phyloP scores from a whole-genome alignment of 2,888 invertebrate species.

The Leptopilina myrica region DNA sequence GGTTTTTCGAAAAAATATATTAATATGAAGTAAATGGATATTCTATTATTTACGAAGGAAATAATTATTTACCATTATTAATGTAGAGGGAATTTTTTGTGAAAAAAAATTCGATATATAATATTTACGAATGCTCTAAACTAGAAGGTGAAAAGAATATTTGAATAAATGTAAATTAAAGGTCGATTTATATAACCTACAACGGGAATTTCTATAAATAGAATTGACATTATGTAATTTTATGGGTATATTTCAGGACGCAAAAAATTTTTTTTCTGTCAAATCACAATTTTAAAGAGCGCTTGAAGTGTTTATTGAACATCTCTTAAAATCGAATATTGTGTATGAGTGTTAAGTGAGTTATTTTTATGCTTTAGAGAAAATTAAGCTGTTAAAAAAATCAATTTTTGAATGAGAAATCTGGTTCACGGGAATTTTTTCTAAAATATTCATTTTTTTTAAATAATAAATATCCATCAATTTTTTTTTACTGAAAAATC shows the following conservation, averaged over 20 bases:
- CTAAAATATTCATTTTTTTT: too few relatives aligned
- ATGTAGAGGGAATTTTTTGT: too few relatives aligned
- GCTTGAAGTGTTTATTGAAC: constrained; percentile 16
- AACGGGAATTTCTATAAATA: constrained; percentile 30
- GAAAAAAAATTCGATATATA: too few relatives aligned
- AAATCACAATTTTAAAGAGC: not conserved
- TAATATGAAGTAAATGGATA: too few relatives aligned
- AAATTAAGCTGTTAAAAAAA: not conserved
- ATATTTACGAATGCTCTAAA: not conserved
- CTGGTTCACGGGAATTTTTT: too few relatives aligned
- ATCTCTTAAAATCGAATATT: not conserved
- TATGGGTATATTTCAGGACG: constrained; percentile 17
- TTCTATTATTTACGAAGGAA: too few relatives aligned
- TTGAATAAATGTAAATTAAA: constrained; percentile 38
- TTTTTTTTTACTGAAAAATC: too few relatives aligned
- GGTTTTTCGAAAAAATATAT: too few relatives aligned
- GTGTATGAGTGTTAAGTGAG: not conserved
- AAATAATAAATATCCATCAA: too few relatives aligned
- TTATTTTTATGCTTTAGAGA: not conserved
- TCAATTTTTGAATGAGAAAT: too few relatives aligned
- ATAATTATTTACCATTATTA: too few relatives aligned
- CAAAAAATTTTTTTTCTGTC: not conserved
- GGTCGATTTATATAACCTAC: constrained; percentile 30
- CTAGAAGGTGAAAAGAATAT: constrained; percentile 32
- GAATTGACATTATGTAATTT: constrained; percentile 20